Evolutionary conservation across 2,113 vertebrate species (phyloP), one percentile per base, ranked within the genome.

Genomic region (Mystacornis crossleyi): DNA sequence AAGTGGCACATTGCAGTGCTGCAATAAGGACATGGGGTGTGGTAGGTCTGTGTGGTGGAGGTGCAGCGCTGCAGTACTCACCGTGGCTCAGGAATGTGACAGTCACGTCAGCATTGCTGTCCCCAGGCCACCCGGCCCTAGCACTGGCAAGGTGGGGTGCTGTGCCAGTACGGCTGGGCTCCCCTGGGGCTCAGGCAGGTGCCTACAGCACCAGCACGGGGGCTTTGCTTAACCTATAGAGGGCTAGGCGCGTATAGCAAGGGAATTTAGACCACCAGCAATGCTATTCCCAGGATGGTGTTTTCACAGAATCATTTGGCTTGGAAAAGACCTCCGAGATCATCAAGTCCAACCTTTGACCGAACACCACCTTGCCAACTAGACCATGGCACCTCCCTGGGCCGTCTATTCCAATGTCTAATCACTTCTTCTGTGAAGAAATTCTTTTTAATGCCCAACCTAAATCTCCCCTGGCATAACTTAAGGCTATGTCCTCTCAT

Each of bases 201-300:
- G 23, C 31, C 23, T 81, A 24, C 54, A 51, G 50, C 53, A 50
- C n/a, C 19, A 51, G 8, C 12, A 7, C 7, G 14, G 40, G 31
- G 23, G 19, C 45, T 80, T 86, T 69, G 45, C 34, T 69, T 87
- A 54, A 67, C 23, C 24, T 19, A 18, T 17, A 18, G 18, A 45
- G 31, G 31, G 19, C 45, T 2, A 1, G 16, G 12, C 1, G 0
- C 38, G 24, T 17, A 21, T 10, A 54, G 42, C 3, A 7, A 3
- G 3, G 53, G 43, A 24, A 10, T 55, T 87, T 43, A 79, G 90
- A 74, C 33, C 48, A 47, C 34, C 47, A 12, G 5, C 57, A 51
- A 1, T n/a, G 45, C 9, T 51, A 11, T 48, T 84, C 40, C 61
- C 42, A 55, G 47, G 31, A 29, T 71, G 43, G 5, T 64, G 34